A percentile compares a stretch with the other conserved stretches of the same genome.
Evolutionary conservation across 2,113 vertebrate species (phyloP).

Genomic region (Odobenus rosmarus): DNA sequence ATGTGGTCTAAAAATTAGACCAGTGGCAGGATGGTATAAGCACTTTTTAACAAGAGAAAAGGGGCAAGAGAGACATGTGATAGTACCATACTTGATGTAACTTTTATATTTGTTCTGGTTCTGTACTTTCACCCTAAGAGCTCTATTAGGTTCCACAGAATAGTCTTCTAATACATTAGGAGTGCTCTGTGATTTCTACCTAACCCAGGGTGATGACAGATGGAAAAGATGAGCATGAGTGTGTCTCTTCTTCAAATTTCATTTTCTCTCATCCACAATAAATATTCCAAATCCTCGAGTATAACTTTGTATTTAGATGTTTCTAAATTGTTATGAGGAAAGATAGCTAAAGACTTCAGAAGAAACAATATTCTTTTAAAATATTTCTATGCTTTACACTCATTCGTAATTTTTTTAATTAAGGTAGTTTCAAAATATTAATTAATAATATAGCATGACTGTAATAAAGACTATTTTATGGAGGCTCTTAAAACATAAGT

Average conservation of each 20-base stretch:
- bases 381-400: slow-evolving; percentile 3
- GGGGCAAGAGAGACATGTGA: neutral
- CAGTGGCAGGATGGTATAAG: neutral
- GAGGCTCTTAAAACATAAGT: neutral
- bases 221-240: neutral
- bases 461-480: neutral
- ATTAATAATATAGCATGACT: neutral
- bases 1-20: neutral
- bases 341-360: neutral
- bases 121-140: neutral
- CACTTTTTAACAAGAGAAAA: neutral
- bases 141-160: neutral
- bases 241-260: neutral
- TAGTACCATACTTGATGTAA: neutral
- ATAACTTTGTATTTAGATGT: neutral
- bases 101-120: neutral
- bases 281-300: neutral
- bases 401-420: neutral
- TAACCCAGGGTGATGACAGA: neutral
- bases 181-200: neutral
- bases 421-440: neutral
- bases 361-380: neutral
- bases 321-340: neutral
- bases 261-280: neutral
- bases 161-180: neutral